Evolutionary conservation across 1,140 invertebrate species (phyloP).

Genomic region (Musca vetustissima): DNA sequence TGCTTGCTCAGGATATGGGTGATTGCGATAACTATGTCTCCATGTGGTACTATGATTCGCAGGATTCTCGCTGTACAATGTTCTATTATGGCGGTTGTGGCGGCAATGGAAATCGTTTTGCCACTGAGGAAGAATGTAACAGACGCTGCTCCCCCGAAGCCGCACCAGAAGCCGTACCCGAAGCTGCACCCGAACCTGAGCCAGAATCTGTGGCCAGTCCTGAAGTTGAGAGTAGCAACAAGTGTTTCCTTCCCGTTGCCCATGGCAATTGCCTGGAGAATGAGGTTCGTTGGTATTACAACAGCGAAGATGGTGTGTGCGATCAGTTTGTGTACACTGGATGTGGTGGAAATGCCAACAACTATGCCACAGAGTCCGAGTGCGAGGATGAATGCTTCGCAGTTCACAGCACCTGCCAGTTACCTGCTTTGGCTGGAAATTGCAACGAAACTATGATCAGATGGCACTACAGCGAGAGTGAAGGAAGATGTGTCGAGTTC

Average conservation of each 20-base stretch:
- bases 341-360: slow-evolving; percentile 85
- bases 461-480: slow-evolving; percentile 73
- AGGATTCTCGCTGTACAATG: slow-evolving; percentile 65
- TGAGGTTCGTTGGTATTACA: slow-evolving; percentile 75
- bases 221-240: slow-evolving; percentile 16
- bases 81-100: slow-evolving; percentile 84
- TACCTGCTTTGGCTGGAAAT: slow-evolving; percentile 69
- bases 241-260: slow-evolving; percentile 69
- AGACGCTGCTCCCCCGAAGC: slow-evolving; percentile 65
- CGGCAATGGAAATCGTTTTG: slow-evolving; percentile 81
- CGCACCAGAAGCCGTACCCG: slow-evolving; percentile 16
- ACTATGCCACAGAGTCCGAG: slow-evolving; percentile 74
- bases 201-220: slow-evolving; percentile 26
- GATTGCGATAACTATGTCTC: slow-evolving; percentile 75
- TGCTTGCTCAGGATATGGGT: slow-evolving; percentile 71
- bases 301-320: slow-evolving; percentile 74
- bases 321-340: slow-evolving; percentile 80
- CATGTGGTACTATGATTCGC: slow-evolving; percentile 82
- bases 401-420: slow-evolving; percentile 70
- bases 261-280: slow-evolving; percentile 68
- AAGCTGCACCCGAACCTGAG: slow-evolving; percentile 28
- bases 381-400: slow-evolving; percentile 77
- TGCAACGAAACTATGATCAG: slow-evolving; percentile 62
- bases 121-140: slow-evolving; percentile 69
- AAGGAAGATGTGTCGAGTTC: slow-evolving; percentile 68